Percentiles rank a stretch among this genome's conserved stretches.
phyloP scores from a whole-genome alignment of 2,113 vertebrate genomes.

The Motacilla tschutschensis region DNA sequence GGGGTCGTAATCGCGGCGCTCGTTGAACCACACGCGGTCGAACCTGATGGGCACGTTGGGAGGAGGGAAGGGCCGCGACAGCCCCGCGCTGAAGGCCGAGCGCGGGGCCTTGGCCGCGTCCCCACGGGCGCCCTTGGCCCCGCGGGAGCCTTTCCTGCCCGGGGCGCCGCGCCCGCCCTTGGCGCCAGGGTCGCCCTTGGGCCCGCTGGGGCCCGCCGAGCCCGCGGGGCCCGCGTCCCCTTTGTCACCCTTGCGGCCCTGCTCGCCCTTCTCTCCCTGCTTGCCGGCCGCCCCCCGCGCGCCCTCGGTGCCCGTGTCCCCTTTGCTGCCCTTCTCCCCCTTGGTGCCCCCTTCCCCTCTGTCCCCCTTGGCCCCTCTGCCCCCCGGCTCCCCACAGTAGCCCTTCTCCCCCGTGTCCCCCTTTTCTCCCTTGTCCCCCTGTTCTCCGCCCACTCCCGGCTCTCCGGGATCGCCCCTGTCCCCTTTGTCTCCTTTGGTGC shows the following conservation, averaged over 20 bases:
- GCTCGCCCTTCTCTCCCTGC: constrained; percentile 78
- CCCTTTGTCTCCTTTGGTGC: constrained; percentile 88
- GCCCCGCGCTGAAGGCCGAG: constrained; percentile 90
- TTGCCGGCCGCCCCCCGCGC: constrained; percentile 74
- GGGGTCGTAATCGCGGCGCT: constrained; percentile 83
- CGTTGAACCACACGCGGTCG: constrained; percentile 89
- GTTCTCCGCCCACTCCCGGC: constrained; percentile 69
- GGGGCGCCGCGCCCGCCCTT: constrained; percentile 84
- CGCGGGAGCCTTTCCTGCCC: constrained; percentile 86
- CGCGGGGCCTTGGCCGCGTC: constrained; percentile 39
- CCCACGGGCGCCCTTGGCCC: constrained; percentile 84
- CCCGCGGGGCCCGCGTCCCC: constrained; percentile 82
- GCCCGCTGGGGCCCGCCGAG: constrained; percentile 46
- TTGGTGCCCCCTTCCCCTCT: constrained; percentile 77
- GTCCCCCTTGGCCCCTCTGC: constrained; percentile 83
- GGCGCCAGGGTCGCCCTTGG: constrained; percentile 79
- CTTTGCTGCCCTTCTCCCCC: constrained; percentile 84
- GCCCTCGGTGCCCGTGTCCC: constrained; percentile 80
- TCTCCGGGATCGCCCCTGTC: constrained; percentile 75
- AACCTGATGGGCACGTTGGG: constrained; percentile 88
- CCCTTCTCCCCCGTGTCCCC: constrained; percentile 88
- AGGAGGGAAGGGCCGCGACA: constrained; percentile 90
- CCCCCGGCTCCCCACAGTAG: constrained; percentile 77
- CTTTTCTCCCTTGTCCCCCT: constrained; percentile 79
- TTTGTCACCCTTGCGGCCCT: constrained; percentile 81